Conservation (phyloP, 1,140 invertebrate species). For the Idris sp. region DNA sequence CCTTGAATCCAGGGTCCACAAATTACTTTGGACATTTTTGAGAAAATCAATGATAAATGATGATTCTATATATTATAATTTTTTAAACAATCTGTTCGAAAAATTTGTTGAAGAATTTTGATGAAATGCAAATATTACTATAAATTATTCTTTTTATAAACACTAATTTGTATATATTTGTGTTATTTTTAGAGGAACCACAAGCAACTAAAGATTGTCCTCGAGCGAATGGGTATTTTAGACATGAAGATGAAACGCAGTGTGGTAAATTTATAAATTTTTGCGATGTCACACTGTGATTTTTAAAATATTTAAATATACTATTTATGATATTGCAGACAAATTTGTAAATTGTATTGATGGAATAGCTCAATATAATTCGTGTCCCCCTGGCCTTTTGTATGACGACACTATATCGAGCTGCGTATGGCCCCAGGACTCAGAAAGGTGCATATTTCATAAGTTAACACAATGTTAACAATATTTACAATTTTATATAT, state of each 20-base stretch:
- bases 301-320: no score
- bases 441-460: conserved; percentile 63
- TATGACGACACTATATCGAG: conserved; percentile 87
- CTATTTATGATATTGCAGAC: no score
- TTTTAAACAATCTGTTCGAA: no score
- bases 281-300: no score
- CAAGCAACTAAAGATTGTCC: conserved; percentile 86
- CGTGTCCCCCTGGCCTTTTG: conserved; percentile 89
- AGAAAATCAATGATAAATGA: conserved; percentile 24
- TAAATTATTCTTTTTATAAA: no score
- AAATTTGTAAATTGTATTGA: conserved; percentile 90
- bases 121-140: no score
- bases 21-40: conserved; percentile 27
- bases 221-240: conserved; percentile 88
- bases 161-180: background rate
- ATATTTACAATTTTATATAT: no score
- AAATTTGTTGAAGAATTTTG: no score
- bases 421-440: conserved; percentile 85
- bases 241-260: conserved; percentile 85
- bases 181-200: conserved; percentile 82
- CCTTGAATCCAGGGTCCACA: conserved; percentile 43
- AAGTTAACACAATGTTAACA: no score
- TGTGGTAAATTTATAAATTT: conserved; percentile 92
- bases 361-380: conserved; percentile 83
- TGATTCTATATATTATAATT: background rate